Evolutionary conservation across 2,113 vertebrate genomes (phyloP).

Genomic region (Myocastor coypus): DNA sequence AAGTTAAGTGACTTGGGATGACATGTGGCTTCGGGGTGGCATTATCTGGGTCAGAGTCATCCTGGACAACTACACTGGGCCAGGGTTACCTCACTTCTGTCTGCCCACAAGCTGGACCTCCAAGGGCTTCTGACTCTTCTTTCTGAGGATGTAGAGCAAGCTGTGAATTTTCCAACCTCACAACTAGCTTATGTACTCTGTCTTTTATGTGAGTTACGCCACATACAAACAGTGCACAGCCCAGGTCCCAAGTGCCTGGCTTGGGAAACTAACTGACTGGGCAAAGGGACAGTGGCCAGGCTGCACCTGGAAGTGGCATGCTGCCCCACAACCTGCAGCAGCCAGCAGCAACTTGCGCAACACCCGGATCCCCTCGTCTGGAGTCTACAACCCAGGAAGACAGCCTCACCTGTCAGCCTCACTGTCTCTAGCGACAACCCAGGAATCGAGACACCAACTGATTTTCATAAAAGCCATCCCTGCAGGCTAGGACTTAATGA

Average conservation of each 20-base stretch:
- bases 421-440: neutral
- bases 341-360: neutral
- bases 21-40: neutral
- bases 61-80: rapidly evolving
- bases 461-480: neutral
- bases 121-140: neutral
- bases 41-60: neutral
- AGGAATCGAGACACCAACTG: neutral
- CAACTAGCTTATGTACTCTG: neutral
- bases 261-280: neutral
- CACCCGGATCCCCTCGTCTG: neutral
- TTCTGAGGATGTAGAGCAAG: neutral
- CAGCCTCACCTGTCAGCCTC: neutral
- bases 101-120: neutral
- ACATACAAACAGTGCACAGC: neutral
- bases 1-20: neutral
- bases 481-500: neutral
- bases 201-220: neutral
- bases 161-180: neutral
- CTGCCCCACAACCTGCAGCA: neutral
- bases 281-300: neutral
- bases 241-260: neutral
- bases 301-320: neutral
- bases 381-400: neutral
- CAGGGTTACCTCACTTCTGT: neutral